Evolutionary conservation across 2,888 invertebrate species (phyloP).

Genomic region (Seira sanloemensis): DNA sequence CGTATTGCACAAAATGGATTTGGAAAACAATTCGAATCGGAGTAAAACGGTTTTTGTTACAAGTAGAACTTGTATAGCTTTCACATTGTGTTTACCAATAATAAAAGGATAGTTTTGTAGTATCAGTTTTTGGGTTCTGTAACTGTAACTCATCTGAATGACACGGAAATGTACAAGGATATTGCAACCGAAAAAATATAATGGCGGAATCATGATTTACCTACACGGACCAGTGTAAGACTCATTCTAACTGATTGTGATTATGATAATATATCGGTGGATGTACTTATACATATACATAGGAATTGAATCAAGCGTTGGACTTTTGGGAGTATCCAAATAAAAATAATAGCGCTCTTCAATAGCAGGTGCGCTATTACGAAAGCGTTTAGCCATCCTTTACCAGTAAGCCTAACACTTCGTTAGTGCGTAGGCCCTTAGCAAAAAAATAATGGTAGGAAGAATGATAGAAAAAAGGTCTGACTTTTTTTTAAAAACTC

Average conservation of each 20-base stretch:
- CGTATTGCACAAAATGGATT: neutral
- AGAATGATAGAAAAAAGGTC: neutral
- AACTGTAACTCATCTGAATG: neutral
- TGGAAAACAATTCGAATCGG: neutral
- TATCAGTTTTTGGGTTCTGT: neutral
- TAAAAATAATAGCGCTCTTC: no score
- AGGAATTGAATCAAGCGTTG: no score
- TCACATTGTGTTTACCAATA: neutral
- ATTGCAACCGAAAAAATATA: neutral
- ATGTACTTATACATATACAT: no score
- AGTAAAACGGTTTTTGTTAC: neutral
- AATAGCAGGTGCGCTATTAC: no score
- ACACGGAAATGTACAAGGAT: neutral
- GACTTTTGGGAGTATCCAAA: no score
- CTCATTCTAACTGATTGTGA: neutral
- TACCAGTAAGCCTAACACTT: no score
- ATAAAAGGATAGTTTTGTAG: no score
- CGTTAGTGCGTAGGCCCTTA: conserved; percentile 10
- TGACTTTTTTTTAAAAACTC: neutral
- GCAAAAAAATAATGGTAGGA: conserved; percentile 48
- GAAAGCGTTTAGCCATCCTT: no score
- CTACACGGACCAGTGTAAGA: neutral
- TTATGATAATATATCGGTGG: no score
- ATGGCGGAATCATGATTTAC: neutral
- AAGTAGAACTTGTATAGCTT: neutral